Percentiles rank a stretch among this genome's conserved stretches.
phyloP scores from a whole-genome alignment of 2,797 vertebrate species.

The Aulostomus chinensis region DNA sequence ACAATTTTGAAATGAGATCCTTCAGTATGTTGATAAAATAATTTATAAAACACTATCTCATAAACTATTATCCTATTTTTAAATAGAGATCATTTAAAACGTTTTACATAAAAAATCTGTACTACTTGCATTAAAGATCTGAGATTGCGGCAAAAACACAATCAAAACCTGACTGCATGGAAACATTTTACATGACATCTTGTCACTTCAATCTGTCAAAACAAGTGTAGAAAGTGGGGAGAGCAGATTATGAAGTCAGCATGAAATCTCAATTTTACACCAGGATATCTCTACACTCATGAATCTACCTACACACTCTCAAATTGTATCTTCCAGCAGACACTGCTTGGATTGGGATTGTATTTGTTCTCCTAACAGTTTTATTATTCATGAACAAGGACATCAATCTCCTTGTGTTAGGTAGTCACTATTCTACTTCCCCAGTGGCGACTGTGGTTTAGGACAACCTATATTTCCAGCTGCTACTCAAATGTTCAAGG shows the following conservation, averaged over 20 bases:
- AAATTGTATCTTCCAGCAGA: conserved; percentile 7
- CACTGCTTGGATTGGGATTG: not conserved
- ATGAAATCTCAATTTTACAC: conserved; percentile 5
- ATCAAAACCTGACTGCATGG: too few relatives aligned
- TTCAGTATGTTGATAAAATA: too few relatives aligned
- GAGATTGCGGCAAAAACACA: too few relatives aligned
- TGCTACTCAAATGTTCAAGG: conserved; percentile 19
- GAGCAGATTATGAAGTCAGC: not conserved
- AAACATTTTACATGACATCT: too few relatives aligned
- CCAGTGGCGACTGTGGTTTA: conserved; percentile 1
- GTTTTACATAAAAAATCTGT: too few relatives aligned
- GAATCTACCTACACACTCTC: not conserved
- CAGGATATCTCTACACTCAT: not conserved
- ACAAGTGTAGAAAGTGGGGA: too few relatives aligned
- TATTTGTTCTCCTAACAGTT: conserved; percentile 2
- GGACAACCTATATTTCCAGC: conserved; percentile 13
- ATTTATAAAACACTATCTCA: too few relatives aligned
- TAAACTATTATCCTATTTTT: too few relatives aligned
- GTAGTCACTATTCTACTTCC: not conserved
- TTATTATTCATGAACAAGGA: conserved; percentile 13
- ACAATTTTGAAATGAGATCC: too few relatives aligned
- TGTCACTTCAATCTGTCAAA: too few relatives aligned
- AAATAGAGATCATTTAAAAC: too few relatives aligned
- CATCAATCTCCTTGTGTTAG: conserved; percentile 1
- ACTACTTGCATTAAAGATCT: too few relatives aligned